Conservation (phyloP, 2,797 vertebrate species). For the Micropoecilia bifurca region DNA sequence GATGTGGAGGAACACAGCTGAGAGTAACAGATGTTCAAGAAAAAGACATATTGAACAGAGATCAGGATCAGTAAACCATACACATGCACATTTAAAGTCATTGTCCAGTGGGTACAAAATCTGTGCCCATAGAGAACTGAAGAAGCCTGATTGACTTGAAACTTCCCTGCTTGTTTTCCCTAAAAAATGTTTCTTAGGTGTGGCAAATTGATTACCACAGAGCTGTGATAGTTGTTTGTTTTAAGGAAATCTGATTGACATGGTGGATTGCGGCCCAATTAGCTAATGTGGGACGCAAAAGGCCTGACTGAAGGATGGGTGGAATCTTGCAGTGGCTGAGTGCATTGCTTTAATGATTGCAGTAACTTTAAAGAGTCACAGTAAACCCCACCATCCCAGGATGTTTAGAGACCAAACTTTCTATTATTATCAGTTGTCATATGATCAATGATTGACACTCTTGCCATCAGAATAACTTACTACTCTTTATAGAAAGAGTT, state of each 20-base stretch:
- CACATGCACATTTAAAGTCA: conserved; percentile 13
- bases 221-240: conserved; percentile 17
- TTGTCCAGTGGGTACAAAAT: conserved; percentile 1
- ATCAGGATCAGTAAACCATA: conserved; percentile 16
- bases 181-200: conserved; percentile 45
- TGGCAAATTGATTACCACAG: conserved; percentile 44
- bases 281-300: conserved; percentile 60
- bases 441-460: neutral
- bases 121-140: conserved; percentile 14
- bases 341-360: conserved; percentile 33
- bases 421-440: neutral
- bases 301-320: conserved; percentile 39
- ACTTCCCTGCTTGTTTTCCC: conserved; percentile 37
- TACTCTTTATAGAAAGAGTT: neutral
- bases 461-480: neutral
- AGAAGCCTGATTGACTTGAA: conserved; percentile 17
- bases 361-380: conserved; percentile 31
- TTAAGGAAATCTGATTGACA: conserved; percentile 33
- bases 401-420: neutral
- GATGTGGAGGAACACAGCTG: conserved; percentile 36
- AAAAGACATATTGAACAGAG: conserved; percentile 12
- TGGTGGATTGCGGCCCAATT: conserved; percentile 18
- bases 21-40: conserved; percentile 32
- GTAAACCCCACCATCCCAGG: neutral
- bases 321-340: conserved; percentile 40